A percentile compares a stretch with the other conserved stretches of the same genome.
Conservation (phyloP, 2,113 vertebrate genomes). For the Bothrops jararaca region DNA sequence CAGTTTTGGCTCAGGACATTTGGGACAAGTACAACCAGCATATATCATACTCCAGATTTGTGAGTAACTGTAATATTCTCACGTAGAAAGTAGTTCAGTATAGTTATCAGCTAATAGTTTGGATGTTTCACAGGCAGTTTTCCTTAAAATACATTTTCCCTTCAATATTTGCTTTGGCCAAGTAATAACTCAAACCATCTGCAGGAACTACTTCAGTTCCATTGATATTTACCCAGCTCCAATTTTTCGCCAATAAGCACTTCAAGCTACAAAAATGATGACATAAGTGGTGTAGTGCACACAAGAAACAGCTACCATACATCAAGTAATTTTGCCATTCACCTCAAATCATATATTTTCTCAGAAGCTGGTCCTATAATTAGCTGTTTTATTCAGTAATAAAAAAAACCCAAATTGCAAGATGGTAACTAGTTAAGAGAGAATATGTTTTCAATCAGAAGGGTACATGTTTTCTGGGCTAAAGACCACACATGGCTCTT, state of each 20-base stretch:
- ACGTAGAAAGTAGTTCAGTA: constrained; percentile 47
- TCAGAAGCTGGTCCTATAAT: neutral
- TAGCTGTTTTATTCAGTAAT: neutral
- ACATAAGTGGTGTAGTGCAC: neutral
- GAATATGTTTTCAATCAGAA: neutral
- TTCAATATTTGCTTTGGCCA: neutral
- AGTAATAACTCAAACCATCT: neutral
- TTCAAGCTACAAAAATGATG: neutral
- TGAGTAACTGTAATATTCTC: constrained; percentile 49
- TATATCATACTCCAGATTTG: constrained; percentile 20
- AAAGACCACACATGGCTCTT: neutral
- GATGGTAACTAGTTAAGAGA: neutral
- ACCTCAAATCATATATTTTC: neutral
- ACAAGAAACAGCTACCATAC: neutral
- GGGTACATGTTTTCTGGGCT: neutral
- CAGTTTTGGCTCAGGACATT: constrained; percentile 20
- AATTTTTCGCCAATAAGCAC: neutral
- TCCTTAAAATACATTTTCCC: constrained; percentile 13
- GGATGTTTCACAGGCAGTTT: constrained; percentile 4
- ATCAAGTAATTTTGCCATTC: neutral
- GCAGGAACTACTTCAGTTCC: neutral
- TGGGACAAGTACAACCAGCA: neutral
- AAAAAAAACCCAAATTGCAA: neutral
- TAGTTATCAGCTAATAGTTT: constrained; percentile 29
- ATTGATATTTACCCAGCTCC: neutral